phyloP scores from a whole-genome alignment of 1,140 invertebrate genomes.

The Brachionus plicatilis region DNA sequence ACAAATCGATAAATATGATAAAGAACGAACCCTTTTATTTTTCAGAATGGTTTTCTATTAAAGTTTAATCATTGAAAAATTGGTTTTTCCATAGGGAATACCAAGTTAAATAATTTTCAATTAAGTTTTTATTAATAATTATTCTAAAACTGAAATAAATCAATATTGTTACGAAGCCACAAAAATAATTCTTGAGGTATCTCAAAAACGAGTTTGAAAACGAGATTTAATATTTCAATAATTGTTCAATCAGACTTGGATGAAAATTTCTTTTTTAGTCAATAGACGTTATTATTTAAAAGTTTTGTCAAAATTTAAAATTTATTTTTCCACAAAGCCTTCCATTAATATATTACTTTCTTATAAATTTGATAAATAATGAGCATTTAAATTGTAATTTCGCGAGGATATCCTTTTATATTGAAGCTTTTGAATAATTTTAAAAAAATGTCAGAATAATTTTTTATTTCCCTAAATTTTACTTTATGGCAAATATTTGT shows the following conservation, averaged over 20 bases:
- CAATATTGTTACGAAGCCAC: background rate
- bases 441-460: background rate
- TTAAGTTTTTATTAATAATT: background rate
- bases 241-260: background rate
- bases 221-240: background rate
- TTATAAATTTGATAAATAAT: background rate
- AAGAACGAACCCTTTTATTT: background rate
- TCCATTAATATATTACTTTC: too few relatives aligned
- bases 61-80: background rate
- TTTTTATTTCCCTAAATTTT: background rate
- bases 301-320: background rate
- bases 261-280: background rate
- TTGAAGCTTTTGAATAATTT: background rate
- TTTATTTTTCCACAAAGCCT: background rate
- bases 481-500: background rate
- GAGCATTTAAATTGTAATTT: background rate
- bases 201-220: background rate
- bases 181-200: background rate
- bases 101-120: background rate
- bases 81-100: background rate
- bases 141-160: background rate
- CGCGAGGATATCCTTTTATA: background rate
- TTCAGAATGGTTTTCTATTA: background rate
- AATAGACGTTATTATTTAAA: background rate
- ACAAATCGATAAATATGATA: background rate